These are phyloP conservation scores for Sycon ciliatum DNA, from an alignment of 37 sponge, comb jelly and placozoan genomes.

Conservation along the genomic window DNA sequence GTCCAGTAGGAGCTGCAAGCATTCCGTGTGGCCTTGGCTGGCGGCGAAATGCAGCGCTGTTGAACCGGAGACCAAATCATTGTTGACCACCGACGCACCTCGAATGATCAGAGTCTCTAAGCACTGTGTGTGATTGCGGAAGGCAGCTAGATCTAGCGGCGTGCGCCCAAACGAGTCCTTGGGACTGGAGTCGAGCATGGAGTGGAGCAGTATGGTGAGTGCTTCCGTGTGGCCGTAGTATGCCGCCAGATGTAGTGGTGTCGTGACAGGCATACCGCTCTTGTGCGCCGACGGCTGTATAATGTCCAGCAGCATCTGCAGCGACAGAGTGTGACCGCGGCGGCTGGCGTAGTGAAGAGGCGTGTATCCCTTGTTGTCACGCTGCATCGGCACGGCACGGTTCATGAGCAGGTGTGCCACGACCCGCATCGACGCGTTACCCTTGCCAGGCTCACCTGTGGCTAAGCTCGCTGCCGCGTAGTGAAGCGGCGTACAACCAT, in stretches of 20 bases:
- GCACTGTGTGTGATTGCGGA: slow-evolving; percentile 41
- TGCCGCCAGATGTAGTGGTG: slow-evolving; percentile 68
- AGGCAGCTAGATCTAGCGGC: slow-evolving; percentile 74
- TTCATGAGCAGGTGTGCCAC: slow-evolving; percentile 63
- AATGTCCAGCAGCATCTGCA: slow-evolving; percentile 67
- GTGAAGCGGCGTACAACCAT: too few species aligned
- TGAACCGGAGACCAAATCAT: slow-evolving; percentile 48
- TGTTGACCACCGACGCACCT: slow-evolving; percentile 47
- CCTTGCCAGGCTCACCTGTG: too few species aligned
- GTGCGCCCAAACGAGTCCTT: slow-evolving; percentile 35
- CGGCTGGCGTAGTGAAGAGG: slow-evolving; percentile 68
- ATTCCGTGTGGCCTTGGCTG: slow-evolving; percentile 55
- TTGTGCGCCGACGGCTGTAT: too few species aligned
- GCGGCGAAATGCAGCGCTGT: slow-evolving; percentile 61
- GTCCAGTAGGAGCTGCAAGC: too few species aligned
- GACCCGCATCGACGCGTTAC: slow-evolving; percentile 43
- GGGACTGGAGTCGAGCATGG: neutral
- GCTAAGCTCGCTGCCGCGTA: too few species aligned
- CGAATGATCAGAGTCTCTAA: slow-evolving; percentile 44
- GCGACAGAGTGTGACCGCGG: slow-evolving; percentile 66
- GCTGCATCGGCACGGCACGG: slow-evolving; percentile 26
- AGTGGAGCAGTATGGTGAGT: neutral
- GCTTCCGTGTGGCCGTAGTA: neutral
- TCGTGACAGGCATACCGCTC: too few species aligned
- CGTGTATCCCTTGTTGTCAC: slow-evolving; percentile 52